phyloP scores from a whole-genome alignment of 2,113 vertebrate genomes.

The Carassius auratus region DNA sequence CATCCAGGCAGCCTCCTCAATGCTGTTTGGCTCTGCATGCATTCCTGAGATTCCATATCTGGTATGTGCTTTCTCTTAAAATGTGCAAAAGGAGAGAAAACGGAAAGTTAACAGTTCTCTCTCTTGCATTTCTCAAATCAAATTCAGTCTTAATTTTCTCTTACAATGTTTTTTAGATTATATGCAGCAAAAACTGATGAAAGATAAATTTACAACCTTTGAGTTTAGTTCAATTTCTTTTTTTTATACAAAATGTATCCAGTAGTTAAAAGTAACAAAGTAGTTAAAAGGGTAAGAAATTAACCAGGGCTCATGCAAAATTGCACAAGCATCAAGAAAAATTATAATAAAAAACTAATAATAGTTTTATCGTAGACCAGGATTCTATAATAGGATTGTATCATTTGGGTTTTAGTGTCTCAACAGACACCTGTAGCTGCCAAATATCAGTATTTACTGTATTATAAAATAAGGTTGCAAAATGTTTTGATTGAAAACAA shows the following conservation, averaged over 20 bases:
- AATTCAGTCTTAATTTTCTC: background rate
- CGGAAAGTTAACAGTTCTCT: background rate
- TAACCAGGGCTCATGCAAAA: too few relatives aligned
- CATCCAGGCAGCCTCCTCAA: slow-evolving; percentile 14
- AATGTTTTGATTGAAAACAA: background rate
- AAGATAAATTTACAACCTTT: background rate
- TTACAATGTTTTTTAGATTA: background rate
- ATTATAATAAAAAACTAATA: too few relatives aligned
- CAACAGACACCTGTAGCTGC: background rate
- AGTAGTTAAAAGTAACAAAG: background rate
- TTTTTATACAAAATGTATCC: background rate
- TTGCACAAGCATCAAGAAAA: too few relatives aligned
- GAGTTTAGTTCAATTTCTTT: background rate
- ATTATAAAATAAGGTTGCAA: background rate
- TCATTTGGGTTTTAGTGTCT: background rate
- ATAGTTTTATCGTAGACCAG: background rate
- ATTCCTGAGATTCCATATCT: slow-evolving; percentile 69
- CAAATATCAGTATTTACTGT: background rate
- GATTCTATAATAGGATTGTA: background rate
- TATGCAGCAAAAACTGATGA: background rate
- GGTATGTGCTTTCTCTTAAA: slow-evolving; percentile 11
- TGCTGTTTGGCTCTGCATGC: slow-evolving; percentile 46
- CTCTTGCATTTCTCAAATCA: background rate
- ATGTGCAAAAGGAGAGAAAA: background rate
- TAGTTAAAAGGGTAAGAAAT: too few relatives aligned